Evolutionary conservation across 2,888 invertebrate genomes (phyloP).

Genomic region (Drosophila atripex): DNA sequence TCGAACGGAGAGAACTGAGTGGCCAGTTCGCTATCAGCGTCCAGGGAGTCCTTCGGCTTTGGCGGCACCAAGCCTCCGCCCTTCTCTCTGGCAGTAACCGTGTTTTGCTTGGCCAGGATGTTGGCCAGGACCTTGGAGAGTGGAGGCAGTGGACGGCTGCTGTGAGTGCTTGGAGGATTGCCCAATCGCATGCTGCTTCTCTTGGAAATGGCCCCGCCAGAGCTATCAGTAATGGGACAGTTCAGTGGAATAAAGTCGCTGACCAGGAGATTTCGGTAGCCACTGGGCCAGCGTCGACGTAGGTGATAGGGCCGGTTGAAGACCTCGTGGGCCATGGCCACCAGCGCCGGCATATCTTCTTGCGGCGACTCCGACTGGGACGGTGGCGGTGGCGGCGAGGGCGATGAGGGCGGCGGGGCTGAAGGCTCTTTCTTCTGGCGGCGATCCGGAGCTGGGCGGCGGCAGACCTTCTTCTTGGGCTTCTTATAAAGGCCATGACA

Average conservation of each 20-base stretch:
- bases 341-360: conserved; percentile 42
- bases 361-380: conserved; percentile 30
- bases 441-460: background rate
- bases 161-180: conserved; percentile 20
- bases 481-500: conserved; percentile 44
- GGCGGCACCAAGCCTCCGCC: conserved; percentile 47
- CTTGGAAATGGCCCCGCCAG: conserved; percentile 64
- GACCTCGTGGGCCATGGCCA: conserved; percentile 40
- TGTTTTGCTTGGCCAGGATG: conserved; percentile 10
- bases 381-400: conserved; percentile 7
- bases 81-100: conserved; percentile 24
- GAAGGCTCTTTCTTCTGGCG: background rate
- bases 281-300: background rate
- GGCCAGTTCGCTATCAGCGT: conserved; percentile 5
- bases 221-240: conserved; percentile 51
- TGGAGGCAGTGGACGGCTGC: conserved; percentile 50
- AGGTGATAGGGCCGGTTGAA: conserved; percentile 37
- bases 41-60: conserved; percentile 4
- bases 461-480: conserved; percentile 21
- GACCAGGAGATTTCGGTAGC: conserved; percentile 36
- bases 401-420: conserved; percentile 12
- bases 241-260: conserved; percentile 54
- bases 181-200: conserved; percentile 6
- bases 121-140: conserved; percentile 46
- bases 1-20: conserved; percentile 61